Evolutionary conservation across 2,797 vertebrate genomes (phyloP).

Genomic region (Coreius guichenoti): DNA sequence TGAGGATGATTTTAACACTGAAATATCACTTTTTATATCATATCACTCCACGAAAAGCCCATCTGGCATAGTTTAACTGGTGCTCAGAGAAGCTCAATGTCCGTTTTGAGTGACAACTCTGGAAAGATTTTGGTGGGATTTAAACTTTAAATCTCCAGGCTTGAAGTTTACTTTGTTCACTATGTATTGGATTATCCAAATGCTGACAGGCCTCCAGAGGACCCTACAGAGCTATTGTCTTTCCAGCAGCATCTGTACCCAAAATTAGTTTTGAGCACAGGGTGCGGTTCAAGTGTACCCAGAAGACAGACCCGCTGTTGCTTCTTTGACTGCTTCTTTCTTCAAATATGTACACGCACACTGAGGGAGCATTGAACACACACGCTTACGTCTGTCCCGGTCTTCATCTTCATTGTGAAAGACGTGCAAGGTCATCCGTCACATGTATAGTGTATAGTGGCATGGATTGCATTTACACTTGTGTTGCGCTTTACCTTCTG

Average conservation of each 20-base stretch:
- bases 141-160: conserved; percentile 59
- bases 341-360: conserved; percentile 6
- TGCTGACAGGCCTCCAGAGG: conserved; percentile 59
- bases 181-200: conserved; percentile 68
- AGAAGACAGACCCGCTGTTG: conserved; percentile 32
- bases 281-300: conserved; percentile 35
- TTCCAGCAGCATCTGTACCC: conserved; percentile 67
- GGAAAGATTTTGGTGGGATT: conserved; percentile 47
- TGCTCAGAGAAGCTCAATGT: conserved; percentile 27
- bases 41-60: conserved; percentile 13
- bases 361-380: conserved; percentile 2
- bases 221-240: conserved; percentile 63
- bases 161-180: conserved; percentile 67
- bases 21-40: conserved; percentile 4
- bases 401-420: conserved; percentile 1
- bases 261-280: conserved; percentile 64
- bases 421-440: conserved; percentile 35
- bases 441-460: conserved; percentile 29
- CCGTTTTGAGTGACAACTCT: conserved; percentile 29
- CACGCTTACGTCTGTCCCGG: neutral
- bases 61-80: conserved; percentile 19
- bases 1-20: neutral
- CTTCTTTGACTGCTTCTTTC: conserved; percentile 26
- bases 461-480: conserved; percentile 52
- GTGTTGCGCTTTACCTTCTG: conserved; percentile 27